Base-by-base conservation (phyloP, 2,797 vertebrate species). In the Sarcophilus harrisii region DNA sequence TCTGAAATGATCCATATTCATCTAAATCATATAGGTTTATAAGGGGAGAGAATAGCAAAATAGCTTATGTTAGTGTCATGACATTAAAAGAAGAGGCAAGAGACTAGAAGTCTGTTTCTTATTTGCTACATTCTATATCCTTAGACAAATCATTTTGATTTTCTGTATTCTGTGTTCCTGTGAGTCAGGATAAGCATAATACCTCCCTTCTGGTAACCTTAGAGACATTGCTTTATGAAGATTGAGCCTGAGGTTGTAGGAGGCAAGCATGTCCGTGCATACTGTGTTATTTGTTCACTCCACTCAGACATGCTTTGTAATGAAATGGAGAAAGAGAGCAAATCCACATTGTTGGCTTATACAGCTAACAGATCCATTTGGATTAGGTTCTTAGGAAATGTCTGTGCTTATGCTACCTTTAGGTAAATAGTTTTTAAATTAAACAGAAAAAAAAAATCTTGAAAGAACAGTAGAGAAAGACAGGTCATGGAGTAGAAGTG, bases 381-480 rank as follows among this genome's bases (percentile, higher is more conserved):
- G 62, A 32, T 90, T 94, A 90, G 58, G 14, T 28, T 97, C 90
- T 94, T 94, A 21, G 62, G 11, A 29, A 93, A 5, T 93, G 30
- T 55, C 81, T 45, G 21, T 81, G 73, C 73, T 45, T 45, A 81
- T 3, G 0, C 73, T 81, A 45, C 38, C 73, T 81, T 93, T 94
- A n/a, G 97, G 32, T 49, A 91, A 96, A 91, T 95, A 16, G 1
- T 94, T 97, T 95, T 96, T 91, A 95, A 97, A 95, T 97, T n/a
- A 94, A 93, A 92, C 45, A 92, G 30, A 96, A 96, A 13, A 59
- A 13, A 59, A 91, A 60, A 16, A 73, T 96, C 96, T 54, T 32
- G 91, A 90, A 55, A 87, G 90, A 90, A 21, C 38, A 93, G 29
- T 58, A n/a, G 9, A 27, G 38, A 21, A 45, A 81, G n/a, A 45